Percentiles rank a stretch among this genome's conserved stretches.
phyloP scores from a whole-genome alignment of 2,113 vertebrate genomes.

The Desmodus rotundus region DNA sequence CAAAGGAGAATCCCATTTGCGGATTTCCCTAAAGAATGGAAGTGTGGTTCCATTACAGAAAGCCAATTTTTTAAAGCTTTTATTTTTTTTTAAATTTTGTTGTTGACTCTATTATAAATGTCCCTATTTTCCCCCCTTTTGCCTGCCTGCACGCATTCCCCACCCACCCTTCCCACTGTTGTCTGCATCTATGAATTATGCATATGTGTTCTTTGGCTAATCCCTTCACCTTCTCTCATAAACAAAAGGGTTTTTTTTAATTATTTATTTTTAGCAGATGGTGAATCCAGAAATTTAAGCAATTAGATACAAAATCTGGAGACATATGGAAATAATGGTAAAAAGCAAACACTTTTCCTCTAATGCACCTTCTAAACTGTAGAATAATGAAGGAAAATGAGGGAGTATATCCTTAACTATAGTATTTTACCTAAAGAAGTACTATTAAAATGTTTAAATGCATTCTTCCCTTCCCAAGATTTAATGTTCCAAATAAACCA shows the following conservation, averaged over 20 bases:
- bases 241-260: neutral
- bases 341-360: neutral
- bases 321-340: neutral
- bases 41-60: neutral
- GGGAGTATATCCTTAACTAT: neutral
- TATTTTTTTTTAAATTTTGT: neutral
- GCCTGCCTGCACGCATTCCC: too few species aligned
- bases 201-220: too few species aligned
- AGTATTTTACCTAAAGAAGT: neutral
- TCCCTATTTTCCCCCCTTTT: too few species aligned
- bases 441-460: neutral
- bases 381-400: conserved; percentile 18
- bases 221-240: too few species aligned
- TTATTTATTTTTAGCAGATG: conserved; percentile 18
- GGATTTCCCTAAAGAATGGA: neutral
- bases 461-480: neutral
- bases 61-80: neutral
- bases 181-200: too few species aligned
- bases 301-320: neutral
- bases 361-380: neutral
- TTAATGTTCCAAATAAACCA: conserved; percentile 20
- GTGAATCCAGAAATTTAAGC: neutral
- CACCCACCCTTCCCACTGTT: too few species aligned
- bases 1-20: neutral
- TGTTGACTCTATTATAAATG: too few species aligned